Percentiles rank a stretch among this genome's conserved stretches.
phyloP scores from a whole-genome alignment of 1,140 invertebrate species.

The Heliconius congener region DNA sequence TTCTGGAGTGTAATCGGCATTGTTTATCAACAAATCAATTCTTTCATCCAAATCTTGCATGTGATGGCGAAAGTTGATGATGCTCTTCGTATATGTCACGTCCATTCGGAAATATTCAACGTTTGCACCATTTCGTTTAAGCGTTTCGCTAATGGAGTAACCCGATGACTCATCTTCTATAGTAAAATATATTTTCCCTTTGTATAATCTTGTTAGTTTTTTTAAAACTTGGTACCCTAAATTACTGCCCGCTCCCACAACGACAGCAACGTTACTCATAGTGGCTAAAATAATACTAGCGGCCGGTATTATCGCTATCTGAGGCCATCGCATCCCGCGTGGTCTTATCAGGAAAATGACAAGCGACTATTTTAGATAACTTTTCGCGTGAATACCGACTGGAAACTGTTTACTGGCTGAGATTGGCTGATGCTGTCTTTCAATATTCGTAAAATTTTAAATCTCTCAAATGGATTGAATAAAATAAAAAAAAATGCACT shows the following conservation, averaged over 20 bases:
- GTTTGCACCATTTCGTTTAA: constrained; percentile 49
- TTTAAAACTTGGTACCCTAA: constrained; percentile 72
- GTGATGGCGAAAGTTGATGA: constrained; percentile 69
- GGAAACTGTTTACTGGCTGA: constrained; percentile 30
- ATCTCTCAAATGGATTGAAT: not conserved
- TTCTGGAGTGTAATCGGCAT: constrained; percentile 64
- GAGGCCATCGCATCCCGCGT: constrained; percentile 61
- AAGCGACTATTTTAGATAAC: constrained; percentile 48
- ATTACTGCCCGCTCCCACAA: constrained; percentile 70
- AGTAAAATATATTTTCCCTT: constrained; percentile 73
- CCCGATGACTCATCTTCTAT: constrained; percentile 68
- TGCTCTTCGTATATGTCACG: constrained; percentile 70
- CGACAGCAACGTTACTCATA: constrained; percentile 70
- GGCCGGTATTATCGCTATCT: constrained; percentile 60
- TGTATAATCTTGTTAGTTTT: constrained; percentile 59
- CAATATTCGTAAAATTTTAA: not conserved
- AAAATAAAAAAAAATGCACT: not conserved
- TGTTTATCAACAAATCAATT: constrained; percentile 70
- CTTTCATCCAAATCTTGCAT: constrained; percentile 72
- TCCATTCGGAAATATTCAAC: constrained; percentile 66
- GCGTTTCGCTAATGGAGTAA: constrained; percentile 58
- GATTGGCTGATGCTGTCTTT: constrained; percentile 20
- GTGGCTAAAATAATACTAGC: constrained; percentile 53
- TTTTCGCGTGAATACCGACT: constrained; percentile 40
- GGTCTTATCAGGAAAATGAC: constrained; percentile 53